Conservation (phyloP, 1,140 invertebrate species). For the Apis florea region DNA sequence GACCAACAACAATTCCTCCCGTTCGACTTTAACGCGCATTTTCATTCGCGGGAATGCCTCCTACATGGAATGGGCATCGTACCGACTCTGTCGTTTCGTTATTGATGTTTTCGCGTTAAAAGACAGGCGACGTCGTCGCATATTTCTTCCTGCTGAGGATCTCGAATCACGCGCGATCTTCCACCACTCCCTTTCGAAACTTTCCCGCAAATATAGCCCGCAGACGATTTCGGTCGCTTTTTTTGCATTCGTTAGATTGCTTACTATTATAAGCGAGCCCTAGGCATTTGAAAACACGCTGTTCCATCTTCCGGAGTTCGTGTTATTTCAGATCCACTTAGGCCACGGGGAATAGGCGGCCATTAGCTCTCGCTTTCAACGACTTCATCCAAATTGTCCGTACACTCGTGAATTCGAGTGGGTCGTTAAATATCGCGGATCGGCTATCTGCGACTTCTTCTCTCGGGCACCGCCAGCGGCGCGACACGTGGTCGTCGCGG, state of each 20-base stretch:
- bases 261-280: background rate
- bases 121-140: background rate
- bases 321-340: constrained; percentile 37
- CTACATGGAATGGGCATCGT: background rate
- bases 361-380: constrained; percentile 38
- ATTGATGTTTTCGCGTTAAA: constrained; percentile 23
- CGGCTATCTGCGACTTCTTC: background rate
- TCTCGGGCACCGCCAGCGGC: background rate
- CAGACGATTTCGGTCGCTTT: background rate
- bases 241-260: constrained; percentile 13
- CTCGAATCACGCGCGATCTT: no score
- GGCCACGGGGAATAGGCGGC: constrained; percentile 8
- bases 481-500: constrained; percentile 22
- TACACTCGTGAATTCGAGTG: constrained; percentile 32
- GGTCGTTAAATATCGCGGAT: constrained; percentile 38
- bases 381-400: constrained; percentile 43
- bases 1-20: background rate
- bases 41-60: constrained; percentile 10
- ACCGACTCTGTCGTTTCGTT: background rate
- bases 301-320: constrained; percentile 24
- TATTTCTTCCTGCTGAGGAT: constrained; percentile 1
- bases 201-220: constrained; percentile 24
- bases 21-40: constrained; percentile 2
- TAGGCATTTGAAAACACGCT: constrained; percentile 8
- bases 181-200: constrained; percentile 10